Percentiles rank a stretch among this genome's conserved stretches.
Conservation (phyloP, 2,113 vertebrate genomes). For the Boulengeromyrus knoepffleri region DNA sequence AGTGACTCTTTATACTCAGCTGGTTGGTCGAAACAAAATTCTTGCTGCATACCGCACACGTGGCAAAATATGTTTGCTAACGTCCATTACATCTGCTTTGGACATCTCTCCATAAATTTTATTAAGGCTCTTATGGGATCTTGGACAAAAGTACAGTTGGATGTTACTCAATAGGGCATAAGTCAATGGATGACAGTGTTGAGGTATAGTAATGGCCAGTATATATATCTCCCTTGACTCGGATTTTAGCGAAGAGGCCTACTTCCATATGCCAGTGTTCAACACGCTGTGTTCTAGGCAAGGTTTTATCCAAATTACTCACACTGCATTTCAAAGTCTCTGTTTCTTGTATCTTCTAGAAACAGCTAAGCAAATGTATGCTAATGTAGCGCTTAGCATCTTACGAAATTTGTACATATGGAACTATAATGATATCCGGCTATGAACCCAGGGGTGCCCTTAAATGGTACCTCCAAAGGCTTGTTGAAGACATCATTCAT, state of each 20-base stretch:
- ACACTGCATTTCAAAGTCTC: conserved; percentile 5
- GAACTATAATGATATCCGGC: not conserved
- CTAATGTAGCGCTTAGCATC: not conserved
- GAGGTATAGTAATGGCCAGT: not conserved
- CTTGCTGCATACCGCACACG: too few relatives aligned
- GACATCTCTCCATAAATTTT: too few relatives aligned
- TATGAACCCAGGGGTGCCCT: not conserved
- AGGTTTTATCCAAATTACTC: not conserved
- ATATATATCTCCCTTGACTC: not conserved
- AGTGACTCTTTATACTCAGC: too few relatives aligned
- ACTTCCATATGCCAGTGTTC: not conserved
- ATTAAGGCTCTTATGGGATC: too few relatives aligned
- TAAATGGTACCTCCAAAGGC: not conserved
- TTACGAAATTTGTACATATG: not conserved
- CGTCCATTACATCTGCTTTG: too few relatives aligned
- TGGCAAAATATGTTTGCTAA: too few relatives aligned
- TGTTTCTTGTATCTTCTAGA: not conserved
- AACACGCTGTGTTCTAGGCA: not conserved
- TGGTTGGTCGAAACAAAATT: too few relatives aligned
- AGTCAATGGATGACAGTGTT: too few relatives aligned
- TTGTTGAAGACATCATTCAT: not conserved
- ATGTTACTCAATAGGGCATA: too few relatives aligned
- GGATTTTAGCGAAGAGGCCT: not conserved
- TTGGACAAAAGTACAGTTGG: too few relatives aligned
- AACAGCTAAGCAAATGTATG: not conserved